Percentiles rank a stretch among this genome's conserved stretches.
phyloP scores from a whole-genome alignment of 1,140 invertebrate species.

The Orchestia grillus region DNA sequence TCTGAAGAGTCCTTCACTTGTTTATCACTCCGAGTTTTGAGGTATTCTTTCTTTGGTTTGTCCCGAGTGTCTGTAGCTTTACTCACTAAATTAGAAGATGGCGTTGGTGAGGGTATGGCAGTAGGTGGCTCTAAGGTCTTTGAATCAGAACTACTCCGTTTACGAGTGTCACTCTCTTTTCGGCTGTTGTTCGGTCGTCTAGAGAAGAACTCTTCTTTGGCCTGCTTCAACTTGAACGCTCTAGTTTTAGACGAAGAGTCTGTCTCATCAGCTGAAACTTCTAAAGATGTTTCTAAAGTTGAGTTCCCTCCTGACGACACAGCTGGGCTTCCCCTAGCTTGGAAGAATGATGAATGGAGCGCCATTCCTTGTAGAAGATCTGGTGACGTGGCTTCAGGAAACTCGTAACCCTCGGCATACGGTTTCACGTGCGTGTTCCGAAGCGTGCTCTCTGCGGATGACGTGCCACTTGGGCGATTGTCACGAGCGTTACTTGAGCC shows the following conservation, averaged over 20 bases:
- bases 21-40: conserved; percentile 20
- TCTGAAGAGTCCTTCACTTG: not conserved
- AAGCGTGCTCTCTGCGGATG: conserved; percentile 26
- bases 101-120: not conserved
- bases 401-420: not conserved
- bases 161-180: not conserved
- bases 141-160: not conserved
- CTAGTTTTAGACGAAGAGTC: not conserved
- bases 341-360: not conserved
- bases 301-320: not conserved
- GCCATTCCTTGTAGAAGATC: not conserved
- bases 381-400: not conserved
- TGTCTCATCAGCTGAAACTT: conserved; percentile 25
- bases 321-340: not conserved
- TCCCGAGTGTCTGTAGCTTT: not conserved
- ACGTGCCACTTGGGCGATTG: not conserved
- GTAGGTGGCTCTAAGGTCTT: not conserved
- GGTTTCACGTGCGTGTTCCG: not conserved
- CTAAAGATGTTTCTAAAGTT: not conserved
- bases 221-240: conserved; percentile 55
- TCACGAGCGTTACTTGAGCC: not conserved
- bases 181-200: not conserved
- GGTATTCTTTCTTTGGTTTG: conserved; percentile 51
- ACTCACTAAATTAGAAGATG: conserved; percentile 18
- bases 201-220: conserved; percentile 58